Evolutionary conservation across 2,113 vertebrate species (phyloP), one percentile per base, ranked within the genome.

Genomic region (Acinonyx jubatus): DNA sequence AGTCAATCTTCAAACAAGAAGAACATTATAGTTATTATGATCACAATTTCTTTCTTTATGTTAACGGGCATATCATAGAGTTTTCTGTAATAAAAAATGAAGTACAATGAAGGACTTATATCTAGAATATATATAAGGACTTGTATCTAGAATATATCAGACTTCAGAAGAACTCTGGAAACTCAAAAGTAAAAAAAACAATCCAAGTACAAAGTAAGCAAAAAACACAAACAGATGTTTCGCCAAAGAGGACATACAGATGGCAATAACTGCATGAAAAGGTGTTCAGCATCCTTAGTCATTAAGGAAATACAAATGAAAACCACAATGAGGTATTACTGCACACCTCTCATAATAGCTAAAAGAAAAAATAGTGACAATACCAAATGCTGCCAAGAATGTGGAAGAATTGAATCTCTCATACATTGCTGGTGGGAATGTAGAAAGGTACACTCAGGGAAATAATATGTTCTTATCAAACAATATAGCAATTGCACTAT

Each of bases 21-120:
- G 36, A 97, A 83, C 86, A 74, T 86, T 82, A 76, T 57, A 91
- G 48, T 33, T 96, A 73, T 89, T 69, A 84, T 79, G n/a, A 83
- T 95, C 41, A 71, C 13, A 31, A 5, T 92, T 88, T 92, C 48
- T 83, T 90, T 79, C 68, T 73, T 92, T 63, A 69, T 78, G 65
- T 81, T 85, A 63, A 80, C n/a, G 86, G 36, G 5, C 25, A 84
- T 93, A 65, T 65, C 31, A 73, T 74, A 45, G 84, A 89, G 89
- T 79, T 80, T 92, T 95, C 33, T 12, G 36, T 79, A 41, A 27
- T 82, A 87, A 81, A 94, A 91, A 82, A 82, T 45, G 45, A 45
- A 45, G 45, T 45, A 8, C 7, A 45, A 9, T 45, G 45, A 45
- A 45, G 45, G 45, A 45, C 45, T 45, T 45, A 45, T 45, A 45